A percentile compares a stretch with the other conserved stretches of the same genome.
Evolutionary conservation across 1,140 invertebrate species (phyloP).

Genomic region (Coelopa frigida): DNA sequence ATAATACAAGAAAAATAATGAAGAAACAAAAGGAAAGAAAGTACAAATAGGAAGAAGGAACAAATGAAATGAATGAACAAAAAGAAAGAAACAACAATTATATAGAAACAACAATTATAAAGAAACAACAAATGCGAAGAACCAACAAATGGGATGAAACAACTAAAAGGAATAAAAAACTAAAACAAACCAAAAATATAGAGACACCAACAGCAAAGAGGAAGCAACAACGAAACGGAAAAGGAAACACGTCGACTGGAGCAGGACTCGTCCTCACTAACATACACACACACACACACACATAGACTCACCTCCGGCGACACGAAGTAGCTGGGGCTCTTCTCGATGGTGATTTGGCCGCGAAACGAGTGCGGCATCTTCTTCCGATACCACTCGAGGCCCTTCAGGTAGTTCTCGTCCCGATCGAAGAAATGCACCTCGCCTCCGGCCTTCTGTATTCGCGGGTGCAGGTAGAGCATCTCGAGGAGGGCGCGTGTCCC

Average conservation of each 20-base stretch:
- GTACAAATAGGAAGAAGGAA: too few species aligned
- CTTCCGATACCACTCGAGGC: slow-evolving; percentile 85
- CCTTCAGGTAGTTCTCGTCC: slow-evolving; percentile 82
- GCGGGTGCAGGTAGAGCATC: slow-evolving; percentile 88
- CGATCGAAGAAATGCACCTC: slow-evolving; percentile 94
- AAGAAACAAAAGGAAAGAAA: too few species aligned
- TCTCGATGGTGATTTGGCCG: slow-evolving; percentile 92
- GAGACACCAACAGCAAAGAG: neutral
- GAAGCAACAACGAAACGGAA: neutral
- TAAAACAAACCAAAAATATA: neutral
- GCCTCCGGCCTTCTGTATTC: slow-evolving; percentile 84
- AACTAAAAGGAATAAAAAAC: neutral
- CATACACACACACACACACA: neutral
- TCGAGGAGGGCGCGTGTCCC: slow-evolving; percentile 88
- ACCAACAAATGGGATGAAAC: neutral
- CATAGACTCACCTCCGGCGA: slow-evolving; percentile 82
- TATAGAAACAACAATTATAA: too few species aligned
- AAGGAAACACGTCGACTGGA: neutral
- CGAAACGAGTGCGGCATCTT: slow-evolving; percentile 88
- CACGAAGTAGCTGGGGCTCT: slow-evolving; percentile 95
- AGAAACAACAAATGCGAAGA: too few species aligned
- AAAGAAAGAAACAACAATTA: neutral
- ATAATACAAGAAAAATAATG: too few species aligned
- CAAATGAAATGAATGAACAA: neutral
- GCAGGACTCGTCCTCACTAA: too few species aligned